These are phyloP conservation scores for Asteroscopus sphinx DNA, from an alignment of 2,888 invertebrate genomes.

Conservation along the genomic window DNA sequence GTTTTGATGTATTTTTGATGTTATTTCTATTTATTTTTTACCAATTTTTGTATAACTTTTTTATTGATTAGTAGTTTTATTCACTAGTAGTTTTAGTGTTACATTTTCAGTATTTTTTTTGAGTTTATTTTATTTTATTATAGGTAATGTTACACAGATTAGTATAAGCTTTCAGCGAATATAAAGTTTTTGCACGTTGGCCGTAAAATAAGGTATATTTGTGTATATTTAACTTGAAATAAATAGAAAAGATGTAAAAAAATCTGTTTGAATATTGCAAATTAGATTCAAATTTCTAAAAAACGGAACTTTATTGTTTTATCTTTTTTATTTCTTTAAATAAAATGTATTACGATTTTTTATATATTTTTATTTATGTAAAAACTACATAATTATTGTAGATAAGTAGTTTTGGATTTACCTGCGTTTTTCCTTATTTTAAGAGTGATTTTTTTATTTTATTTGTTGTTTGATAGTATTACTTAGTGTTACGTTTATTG, in stretches of 20 bases:
- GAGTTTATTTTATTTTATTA: constrained; percentile 62
- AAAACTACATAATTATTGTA: constrained; percentile 68
- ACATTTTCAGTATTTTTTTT: constrained; percentile 78
- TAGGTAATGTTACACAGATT: constrained; percentile 71
- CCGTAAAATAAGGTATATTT: constrained; percentile 74
- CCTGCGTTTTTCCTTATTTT: constrained; percentile 71
- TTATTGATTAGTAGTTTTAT: constrained; percentile 71
- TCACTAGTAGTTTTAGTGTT: constrained; percentile 69
- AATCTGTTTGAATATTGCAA: constrained; percentile 64
- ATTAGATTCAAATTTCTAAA: constrained; percentile 71
- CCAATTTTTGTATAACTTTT: constrained; percentile 81
- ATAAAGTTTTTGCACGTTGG: constrained; percentile 78
- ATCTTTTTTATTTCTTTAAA: constrained; percentile 59
- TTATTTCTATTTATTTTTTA: constrained; percentile 86
- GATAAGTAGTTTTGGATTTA: constrained; percentile 74
- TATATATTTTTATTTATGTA: constrained; percentile 80
- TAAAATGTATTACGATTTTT: constrained; percentile 68
- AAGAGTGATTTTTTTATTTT: constrained; percentile 64
- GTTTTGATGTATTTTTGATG: constrained; percentile 84
- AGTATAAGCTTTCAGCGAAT: constrained; percentile 77
- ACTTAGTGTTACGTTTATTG: constrained; percentile 61
- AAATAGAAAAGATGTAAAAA: constrained; percentile 63
- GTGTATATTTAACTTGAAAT: constrained; percentile 71
- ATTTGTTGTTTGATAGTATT: constrained; percentile 66
- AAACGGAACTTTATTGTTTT: constrained; percentile 76